phyloP scores from a whole-genome alignment of 2,888 invertebrate genomes.

The Liodrosophila aerea region DNA sequence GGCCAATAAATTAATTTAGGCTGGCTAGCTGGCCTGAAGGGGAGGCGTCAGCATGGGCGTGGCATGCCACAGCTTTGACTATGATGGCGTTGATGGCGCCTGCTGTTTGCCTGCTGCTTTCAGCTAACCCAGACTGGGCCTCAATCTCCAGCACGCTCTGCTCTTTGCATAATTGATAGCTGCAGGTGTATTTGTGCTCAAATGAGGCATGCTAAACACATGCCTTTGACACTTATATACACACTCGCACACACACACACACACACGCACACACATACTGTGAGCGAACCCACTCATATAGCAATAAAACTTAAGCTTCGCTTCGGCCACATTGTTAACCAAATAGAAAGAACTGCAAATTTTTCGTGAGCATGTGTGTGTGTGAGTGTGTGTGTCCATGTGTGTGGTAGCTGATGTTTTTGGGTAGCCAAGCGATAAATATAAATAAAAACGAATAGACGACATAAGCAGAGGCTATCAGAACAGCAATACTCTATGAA shows the following conservation, averaged over 20 bases:
- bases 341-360: slow-evolving; percentile 43
- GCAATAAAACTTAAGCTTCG: slow-evolving; percentile 47
- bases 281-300: slow-evolving; percentile 26
- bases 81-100: slow-evolving; percentile 37
- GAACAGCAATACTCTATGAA: slow-evolving; percentile 23
- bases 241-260: slow-evolving; percentile 14
- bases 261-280: slow-evolving; percentile 3
- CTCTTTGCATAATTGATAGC: slow-evolving; percentile 77
- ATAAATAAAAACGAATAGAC: slow-evolving; percentile 47
- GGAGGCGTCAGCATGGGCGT: slow-evolving; percentile 30
- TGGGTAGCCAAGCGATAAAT: slow-evolving; percentile 39
- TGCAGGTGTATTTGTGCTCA: slow-evolving; percentile 77
- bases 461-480: slow-evolving; percentile 28
- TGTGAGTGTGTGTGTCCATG: slow-evolving; percentile 28
- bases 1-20: slow-evolving; percentile 75
- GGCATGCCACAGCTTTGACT: slow-evolving; percentile 21
- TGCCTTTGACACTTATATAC: slow-evolving; percentile 72
- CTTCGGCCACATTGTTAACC: slow-evolving; percentile 32
- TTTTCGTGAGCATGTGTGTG: slow-evolving; percentile 20
- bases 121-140: not conserved
- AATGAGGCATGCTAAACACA: slow-evolving; percentile 76
- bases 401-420: too few relatives aligned
- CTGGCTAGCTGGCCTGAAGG: slow-evolving; percentile 39
- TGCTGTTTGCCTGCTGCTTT: slow-evolving; percentile 18
- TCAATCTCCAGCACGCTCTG: slow-evolving; percentile 23